A percentile compares a stretch with the other conserved stretches of the same genome.
These are phyloP conservation scores for Acanthacorydalis orientalis DNA, from an alignment of 2,888 invertebrate genomes.

Conservation along the genomic window DNA sequence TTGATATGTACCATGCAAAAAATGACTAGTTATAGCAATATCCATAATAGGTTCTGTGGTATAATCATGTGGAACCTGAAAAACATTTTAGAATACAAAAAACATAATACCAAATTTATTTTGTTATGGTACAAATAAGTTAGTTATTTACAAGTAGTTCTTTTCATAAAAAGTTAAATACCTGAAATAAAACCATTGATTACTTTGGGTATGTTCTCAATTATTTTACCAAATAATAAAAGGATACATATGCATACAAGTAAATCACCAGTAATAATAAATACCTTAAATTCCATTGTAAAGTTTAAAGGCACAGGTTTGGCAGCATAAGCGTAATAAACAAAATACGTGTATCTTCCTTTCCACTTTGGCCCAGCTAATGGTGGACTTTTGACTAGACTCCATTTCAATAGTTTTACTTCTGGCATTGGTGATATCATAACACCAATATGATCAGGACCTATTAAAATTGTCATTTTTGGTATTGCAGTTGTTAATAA, in stretches of 20 bases:
- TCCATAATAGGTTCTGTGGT: slow-evolving; percentile 30
- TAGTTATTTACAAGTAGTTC: no score
- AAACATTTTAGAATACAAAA: neutral
- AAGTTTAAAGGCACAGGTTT: slow-evolving; percentile 37
- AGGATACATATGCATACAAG: neutral
- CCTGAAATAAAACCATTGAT: neutral
- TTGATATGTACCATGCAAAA: slow-evolving; percentile 35
- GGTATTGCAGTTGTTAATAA: no score
- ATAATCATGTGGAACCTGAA: neutral
- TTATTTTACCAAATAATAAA: neutral
- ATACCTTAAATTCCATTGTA: slow-evolving; percentile 42
- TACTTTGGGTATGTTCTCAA: neutral
- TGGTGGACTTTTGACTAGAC: slow-evolving; percentile 34
- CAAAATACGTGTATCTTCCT: slow-evolving; percentile 43
- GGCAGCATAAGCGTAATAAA: slow-evolving; percentile 47
- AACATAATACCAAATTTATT: neutral
- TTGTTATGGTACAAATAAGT: neutral
- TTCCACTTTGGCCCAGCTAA: slow-evolving; percentile 34
- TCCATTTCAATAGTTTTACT: slow-evolving; percentile 38
- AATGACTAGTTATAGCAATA: slow-evolving; percentile 43
- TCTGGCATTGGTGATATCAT: slow-evolving; percentile 41
- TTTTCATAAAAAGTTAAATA: neutral
- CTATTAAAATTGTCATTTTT: slow-evolving; percentile 21
- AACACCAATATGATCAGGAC: slow-evolving; percentile 49
- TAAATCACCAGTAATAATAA: slow-evolving; percentile 13